Conservation (phyloP, 1,140 invertebrate species). For the Drosophila nebulosa region DNA sequence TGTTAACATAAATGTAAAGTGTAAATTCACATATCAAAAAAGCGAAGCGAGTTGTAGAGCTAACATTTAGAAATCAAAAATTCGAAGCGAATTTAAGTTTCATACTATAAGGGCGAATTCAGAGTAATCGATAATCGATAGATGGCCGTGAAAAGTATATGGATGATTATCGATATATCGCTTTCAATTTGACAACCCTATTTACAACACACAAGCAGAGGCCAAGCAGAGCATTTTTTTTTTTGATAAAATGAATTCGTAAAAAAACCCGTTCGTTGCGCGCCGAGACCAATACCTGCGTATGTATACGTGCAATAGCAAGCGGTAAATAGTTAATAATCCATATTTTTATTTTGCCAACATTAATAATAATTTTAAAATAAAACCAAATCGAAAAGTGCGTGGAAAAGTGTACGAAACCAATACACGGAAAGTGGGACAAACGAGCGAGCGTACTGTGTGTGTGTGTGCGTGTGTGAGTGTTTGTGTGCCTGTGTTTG, state of each 20-base stretch:
- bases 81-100: too few relatives aligned
- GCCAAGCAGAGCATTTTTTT: conserved; percentile 51
- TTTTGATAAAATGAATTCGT: conserved; percentile 75
- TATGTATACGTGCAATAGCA: conserved; percentile 39
- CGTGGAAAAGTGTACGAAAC: conserved; percentile 78
- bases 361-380: conserved; percentile 34
- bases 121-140: too few relatives aligned
- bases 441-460: conserved; percentile 59
- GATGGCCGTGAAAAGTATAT: too few relatives aligned
- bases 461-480: conserved; percentile 4
- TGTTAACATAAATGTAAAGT: too few relatives aligned
- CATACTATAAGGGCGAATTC: too few relatives aligned
- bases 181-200: conserved; percentile 3
- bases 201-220: conserved; percentile 64
- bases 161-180: too few relatives aligned
- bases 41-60: too few relatives aligned
- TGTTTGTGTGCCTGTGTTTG: conserved; percentile 22
- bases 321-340: conserved; percentile 31
- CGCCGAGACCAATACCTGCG: conserved; percentile 56
- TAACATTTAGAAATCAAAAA: too few relatives aligned
- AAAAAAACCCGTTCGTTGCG: conserved; percentile 59
- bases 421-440: conserved; percentile 77
- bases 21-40: too few relatives aligned
- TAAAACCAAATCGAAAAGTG: conserved; percentile 67
- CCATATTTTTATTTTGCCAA: conserved; percentile 38